Base-by-base conservation (phyloP, 1,140 invertebrate genomes). In the Latrodectus geometricus region DNA sequence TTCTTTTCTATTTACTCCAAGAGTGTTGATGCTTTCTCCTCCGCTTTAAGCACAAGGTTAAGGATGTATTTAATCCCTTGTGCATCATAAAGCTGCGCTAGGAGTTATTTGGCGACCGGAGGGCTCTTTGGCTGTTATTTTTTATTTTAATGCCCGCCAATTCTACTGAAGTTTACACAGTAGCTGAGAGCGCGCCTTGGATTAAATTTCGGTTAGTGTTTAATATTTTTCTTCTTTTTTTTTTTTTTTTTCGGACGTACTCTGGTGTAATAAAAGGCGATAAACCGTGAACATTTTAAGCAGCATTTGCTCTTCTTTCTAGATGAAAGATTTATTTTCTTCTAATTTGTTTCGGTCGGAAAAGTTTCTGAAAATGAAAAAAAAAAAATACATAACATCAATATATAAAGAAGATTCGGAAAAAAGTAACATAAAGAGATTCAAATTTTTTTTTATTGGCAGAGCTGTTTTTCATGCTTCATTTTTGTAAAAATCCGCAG, bases 51-150 rank as follows among this genome's bases (percentile, higher is more conserved):
- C 23, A 15, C 54, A 21, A 15, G 20, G 73, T 20, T 54, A 76
- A 61, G 52, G 21, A 15, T 20, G 9, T 21, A 61, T 76, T 76
- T 76, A 76, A 56, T 23, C 23, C 73, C 74, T 76, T 54, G 52
- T 52, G 23, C 4, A 76, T 14, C 52, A 50, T 14, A 76, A 76
- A 76, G 74, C 54, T 56, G 9, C 54, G 50, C 21, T 76, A 4
- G 23, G 54, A 76, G 74, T 76, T 76, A 76, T 76, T 76, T 54
- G 4, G 21, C 12, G 54, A 76, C 74, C n/a, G 52, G 74, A 76
- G 9, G 74, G 20, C 23, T 76, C 9, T 52, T 21, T 76, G 20
- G n/a, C 52, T 23, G 74, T 54, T 76, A 14, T 61, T 61, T 61
- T 76, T 56, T 76, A 11, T 54, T 50, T 20, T 17, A 14, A 15